These are phyloP conservation scores for Globicephala melas DNA, from an alignment of 2,113 vertebrate species.

Conservation along the genomic window DNA sequence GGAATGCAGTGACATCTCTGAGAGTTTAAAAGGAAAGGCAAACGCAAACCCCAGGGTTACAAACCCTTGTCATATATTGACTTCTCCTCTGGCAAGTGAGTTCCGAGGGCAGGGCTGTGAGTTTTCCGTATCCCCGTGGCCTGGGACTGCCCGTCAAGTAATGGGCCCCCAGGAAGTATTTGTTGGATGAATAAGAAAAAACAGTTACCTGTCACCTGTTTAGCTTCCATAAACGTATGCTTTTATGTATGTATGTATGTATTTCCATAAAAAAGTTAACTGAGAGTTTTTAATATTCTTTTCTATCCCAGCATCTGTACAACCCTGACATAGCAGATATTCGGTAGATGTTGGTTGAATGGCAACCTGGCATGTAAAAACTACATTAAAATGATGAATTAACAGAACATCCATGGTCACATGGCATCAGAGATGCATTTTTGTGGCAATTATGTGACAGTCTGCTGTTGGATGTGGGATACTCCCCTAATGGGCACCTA, in stretches of 20 bases:
- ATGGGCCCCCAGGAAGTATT: not conserved
- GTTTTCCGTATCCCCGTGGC: not conserved
- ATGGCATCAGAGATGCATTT: not conserved
- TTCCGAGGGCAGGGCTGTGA: not conserved
- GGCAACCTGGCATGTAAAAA: not conserved
- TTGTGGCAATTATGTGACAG: not conserved
- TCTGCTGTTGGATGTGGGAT: not conserved
- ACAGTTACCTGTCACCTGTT: not conserved
- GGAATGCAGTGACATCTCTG: not conserved
- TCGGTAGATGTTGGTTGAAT: not conserved
- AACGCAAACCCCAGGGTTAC: too few species aligned
- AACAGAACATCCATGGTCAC: not conserved
- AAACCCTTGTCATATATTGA: not conserved
- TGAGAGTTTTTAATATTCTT: not conserved
- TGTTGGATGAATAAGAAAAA: not conserved
- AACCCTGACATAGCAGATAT: not conserved
- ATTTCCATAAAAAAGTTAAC: not conserved
- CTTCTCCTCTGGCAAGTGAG: not conserved
- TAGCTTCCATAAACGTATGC: not conserved
- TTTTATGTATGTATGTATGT: not conserved
- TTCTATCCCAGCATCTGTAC: not conserved
- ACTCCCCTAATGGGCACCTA: rapidly evolving
- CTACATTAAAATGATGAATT: not conserved
- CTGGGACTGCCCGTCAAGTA: not conserved
- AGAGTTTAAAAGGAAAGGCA: not conserved